Evolutionary conservation across 1,140 invertebrate species (phyloP), one percentile per base, ranked within the genome.

Genomic region (Achroia grisella): DNA sequence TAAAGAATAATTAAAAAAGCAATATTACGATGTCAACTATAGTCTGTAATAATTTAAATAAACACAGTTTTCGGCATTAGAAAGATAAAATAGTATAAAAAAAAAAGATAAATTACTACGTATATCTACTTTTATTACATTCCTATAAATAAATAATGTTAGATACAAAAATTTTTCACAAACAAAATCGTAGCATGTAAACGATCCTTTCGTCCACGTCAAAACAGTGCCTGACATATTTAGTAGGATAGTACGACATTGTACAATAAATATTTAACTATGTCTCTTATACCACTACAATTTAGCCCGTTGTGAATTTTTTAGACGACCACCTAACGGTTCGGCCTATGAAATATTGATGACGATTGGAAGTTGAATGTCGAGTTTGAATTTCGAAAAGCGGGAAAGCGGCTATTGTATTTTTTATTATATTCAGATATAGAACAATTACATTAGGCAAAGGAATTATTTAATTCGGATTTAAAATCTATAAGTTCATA

Each of bases 221-320:
- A 51, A 51, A 51, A 51, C 48, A 51, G 28, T 27, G 43, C 34
- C 41, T 10, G 17, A 27, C 29, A n/a, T 31, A 39, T 15, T 36
- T 9, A 39, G 31, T 11, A 9, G 17, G 31, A 32, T 9, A 39
- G 31, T 11, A 9, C 31, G 31, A 32, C 12, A 37, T 39, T 45
- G 13, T 8, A 9, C 35, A 10, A 13, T 44, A 41, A 45, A 42
- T 45, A 35, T 10, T 29, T 44, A 13, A 43, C 10, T n/a, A 23
- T 32, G 33, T 44, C 42, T 36, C 32, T 29, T 37, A 8, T 44
- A 23, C 34, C 34, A 35, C 17, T 58, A 45, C 51, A 52, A 48
- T 58, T 52, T 52, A 49, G 45, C 43, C 46, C 17, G 12, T n/a
- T 12, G 52, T 61, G 44, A 52, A 52, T 62, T 62, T 52, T 57